Evolutionary conservation across 2,888 invertebrate species (phyloP).

Genomic region (Escarpia spicata): DNA sequence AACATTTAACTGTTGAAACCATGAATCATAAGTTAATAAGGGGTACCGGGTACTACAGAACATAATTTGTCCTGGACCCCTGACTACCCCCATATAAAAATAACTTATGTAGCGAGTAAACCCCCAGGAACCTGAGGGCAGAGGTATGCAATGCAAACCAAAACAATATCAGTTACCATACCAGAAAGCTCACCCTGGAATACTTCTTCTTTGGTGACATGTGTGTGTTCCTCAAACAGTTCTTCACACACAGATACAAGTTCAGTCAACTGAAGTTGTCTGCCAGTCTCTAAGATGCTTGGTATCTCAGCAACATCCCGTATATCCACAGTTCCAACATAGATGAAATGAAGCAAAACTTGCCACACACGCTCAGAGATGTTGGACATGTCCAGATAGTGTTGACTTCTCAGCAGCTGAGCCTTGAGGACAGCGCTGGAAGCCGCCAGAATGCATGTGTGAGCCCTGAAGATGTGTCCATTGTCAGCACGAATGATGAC

Average conservation of each 20-base stretch:
- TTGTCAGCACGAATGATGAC: not conserved
- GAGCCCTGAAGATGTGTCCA: not conserved
- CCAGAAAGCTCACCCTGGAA: not conserved
- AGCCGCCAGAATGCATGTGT: not conserved
- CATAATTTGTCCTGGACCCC: no score
- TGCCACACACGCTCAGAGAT: not conserved
- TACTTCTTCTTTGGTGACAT: not conserved
- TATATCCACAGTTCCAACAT: not conserved
- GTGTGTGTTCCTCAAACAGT: not conserved
- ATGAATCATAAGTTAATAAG: no score
- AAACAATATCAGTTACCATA: not conserved
- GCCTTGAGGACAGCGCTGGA: not conserved
- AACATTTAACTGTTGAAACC: no score
- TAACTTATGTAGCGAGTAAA: no score
- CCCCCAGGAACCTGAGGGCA: no score
- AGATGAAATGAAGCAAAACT: not conserved
- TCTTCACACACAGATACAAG: not conserved
- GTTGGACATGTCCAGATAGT: not conserved
- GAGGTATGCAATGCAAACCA: no score
- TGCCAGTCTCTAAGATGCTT: not conserved
- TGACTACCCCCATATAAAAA: no score
- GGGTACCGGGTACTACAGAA: no score
- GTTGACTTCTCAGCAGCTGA: not conserved
- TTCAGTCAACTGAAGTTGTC: not conserved
- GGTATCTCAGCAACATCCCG: not conserved